Base-by-base conservation (phyloP, 2,888 invertebrate species). In the Coenonympha glycerion region DNA sequence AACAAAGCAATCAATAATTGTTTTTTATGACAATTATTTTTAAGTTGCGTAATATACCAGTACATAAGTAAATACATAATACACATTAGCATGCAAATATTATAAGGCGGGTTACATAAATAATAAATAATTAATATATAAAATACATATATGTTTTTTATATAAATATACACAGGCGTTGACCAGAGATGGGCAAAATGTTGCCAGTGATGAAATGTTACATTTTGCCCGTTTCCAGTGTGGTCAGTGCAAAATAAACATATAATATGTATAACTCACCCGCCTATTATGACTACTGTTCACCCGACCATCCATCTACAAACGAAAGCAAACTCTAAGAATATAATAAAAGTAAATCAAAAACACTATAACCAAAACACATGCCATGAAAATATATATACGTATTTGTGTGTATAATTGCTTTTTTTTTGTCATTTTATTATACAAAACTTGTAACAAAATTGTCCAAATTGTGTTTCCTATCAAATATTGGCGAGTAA, bases 241-340 rank as follows among this genome's bases (percentile, higher is more conserved):
- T 18, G 40, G 15, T 52, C 33, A 52, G 40, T 56, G 49, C 48
- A 55, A 63, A 62, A 73, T 70, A 73, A 65, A 76, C 66, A 73
- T 70, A 68, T 68, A 69, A 62, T 40, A 57, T 55, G 69, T 68
- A 62, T 64, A 71, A 88, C 88, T 88, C 76, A 88, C 88, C 88
- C 88, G 85, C 84, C 88, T 88, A 87, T 76, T 85, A 80, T 86
- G 87, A 84, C 80, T 87, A 88, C 75, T 87, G 87, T 82, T 87
- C 84, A 83, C 82, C 80, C 88, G 84, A 68, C 78, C 87, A 86
- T 88, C 88, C 87, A 88, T 88, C 88, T 88, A 88, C 84, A 87
- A 88, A 87, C 75, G 79, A 87, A 83, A 87, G 79, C 76, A 85
- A 80, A 81, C 73, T 75, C 81, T 84, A 81, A 79, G 68, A 76